Evolutionary conservation across 1,140 invertebrate species (phyloP).

Genomic region (Drosophila erecta): DNA sequence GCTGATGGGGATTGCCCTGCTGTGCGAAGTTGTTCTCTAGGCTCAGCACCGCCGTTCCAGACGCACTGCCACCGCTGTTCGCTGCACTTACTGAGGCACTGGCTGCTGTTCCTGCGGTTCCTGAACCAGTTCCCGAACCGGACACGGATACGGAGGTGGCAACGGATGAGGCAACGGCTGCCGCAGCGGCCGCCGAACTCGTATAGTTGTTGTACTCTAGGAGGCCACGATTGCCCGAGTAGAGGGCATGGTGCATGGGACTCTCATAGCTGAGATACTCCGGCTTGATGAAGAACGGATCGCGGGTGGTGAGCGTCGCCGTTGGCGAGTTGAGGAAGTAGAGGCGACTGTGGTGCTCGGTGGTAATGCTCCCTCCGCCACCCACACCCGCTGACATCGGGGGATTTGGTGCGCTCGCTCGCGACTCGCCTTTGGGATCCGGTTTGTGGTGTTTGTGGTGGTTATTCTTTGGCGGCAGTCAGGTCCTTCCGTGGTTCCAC

Average conservation of each 20-base stretch:
- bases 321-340: slow-evolving; percentile 83
- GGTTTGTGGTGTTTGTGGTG: neutral
- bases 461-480: neutral
- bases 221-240: slow-evolving; percentile 74
- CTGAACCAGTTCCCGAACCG: slow-evolving; percentile 39
- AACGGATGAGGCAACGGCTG: slow-evolving; percentile 46
- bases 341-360: slow-evolving; percentile 82
- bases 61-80: slow-evolving; percentile 11
- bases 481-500: neutral
- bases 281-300: slow-evolving; percentile 82
- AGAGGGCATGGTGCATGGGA: slow-evolving; percentile 81
- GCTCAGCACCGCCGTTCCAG: slow-evolving; percentile 32
- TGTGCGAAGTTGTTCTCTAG: slow-evolving; percentile 63
- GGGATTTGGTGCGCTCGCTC: slow-evolving; percentile 60
- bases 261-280: slow-evolving; percentile 84
- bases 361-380: slow-evolving; percentile 84
- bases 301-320: slow-evolving; percentile 65
- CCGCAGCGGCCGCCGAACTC: slow-evolving; percentile 63
- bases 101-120: slow-evolving; percentile 18
- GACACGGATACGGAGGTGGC: slow-evolving; percentile 38
- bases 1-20: slow-evolving; percentile 46
- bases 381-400: slow-evolving; percentile 81
- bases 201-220: slow-evolving; percentile 82
- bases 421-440: slow-evolving; percentile 17
- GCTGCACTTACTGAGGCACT: slow-evolving; percentile 14